phyloP scores from a whole-genome alignment of 2,888 invertebrate species.

The Tachina grossa region DNA sequence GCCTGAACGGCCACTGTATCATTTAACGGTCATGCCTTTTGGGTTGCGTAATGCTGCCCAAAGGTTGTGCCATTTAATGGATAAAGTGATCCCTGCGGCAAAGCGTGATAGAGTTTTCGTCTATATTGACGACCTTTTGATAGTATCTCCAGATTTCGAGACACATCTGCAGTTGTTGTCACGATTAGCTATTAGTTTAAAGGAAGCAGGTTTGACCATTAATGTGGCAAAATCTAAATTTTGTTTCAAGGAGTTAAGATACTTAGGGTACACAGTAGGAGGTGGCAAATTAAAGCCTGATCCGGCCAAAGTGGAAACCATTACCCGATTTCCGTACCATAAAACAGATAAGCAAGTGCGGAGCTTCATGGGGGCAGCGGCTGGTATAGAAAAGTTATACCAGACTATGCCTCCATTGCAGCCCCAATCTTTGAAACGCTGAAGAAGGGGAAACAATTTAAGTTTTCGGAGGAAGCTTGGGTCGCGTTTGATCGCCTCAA shows the following conservation, averaged over 20 bases:
- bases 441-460: no score
- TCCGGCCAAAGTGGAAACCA: background rate
- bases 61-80: slow-evolving; percentile 2
- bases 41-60: background rate
- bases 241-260: no score
- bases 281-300: background rate
- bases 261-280: background rate
- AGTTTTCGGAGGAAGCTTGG: no score
- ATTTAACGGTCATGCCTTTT: no score
- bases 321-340: no score
- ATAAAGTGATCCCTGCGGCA: slow-evolving; percentile 7
- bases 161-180: background rate
- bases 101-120: slow-evolving; percentile 25
- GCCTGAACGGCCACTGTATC: no score
- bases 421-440: no score
- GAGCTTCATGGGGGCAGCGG: no score
- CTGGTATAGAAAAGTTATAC: background rate
- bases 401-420: no score
- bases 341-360: no score
- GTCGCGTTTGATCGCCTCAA: no score
- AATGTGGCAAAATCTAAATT: no score
- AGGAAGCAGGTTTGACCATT: background rate
- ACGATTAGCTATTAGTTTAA: background rate
- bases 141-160: background rate
- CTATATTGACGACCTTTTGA: slow-evolving; percentile 18